Evolutionary conservation across 1,140 invertebrate species (phyloP), one percentile per base, ranked within the genome.

Genomic region (Sitodiplosis mosellana): DNA sequence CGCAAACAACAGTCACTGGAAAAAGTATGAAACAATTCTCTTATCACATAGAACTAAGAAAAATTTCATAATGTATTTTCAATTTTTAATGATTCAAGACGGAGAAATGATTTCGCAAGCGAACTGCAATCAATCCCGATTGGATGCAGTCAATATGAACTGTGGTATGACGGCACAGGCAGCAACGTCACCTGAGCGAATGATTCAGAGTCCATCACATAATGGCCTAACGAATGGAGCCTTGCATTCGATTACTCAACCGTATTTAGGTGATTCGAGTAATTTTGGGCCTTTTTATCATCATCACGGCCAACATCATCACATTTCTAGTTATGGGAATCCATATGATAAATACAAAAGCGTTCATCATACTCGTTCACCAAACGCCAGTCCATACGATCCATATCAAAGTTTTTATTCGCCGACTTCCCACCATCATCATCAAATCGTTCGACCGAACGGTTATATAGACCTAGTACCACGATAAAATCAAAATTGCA

Each of bases 201-300:
- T 38, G 12, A 17, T 14, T n/a, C 36, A 17, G 14, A n/a, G 17
- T 12, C 17, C 36, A 38, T 17, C 36, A 38, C 17, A 14, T n/a
- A 12, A 3, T 5, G 36, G 4, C 14, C 17, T 17, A 12, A 38
- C 27, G 10, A 21, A 43, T 18, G 33, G 10, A 10, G n/a, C n/a
- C 17, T 41, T 21, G 41, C 47, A 45, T 45, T 37, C 55, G 45
- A 59, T 69, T 18, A 57, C 58, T 0, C 69, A 70, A 41, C 64
- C 68, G 0, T 72, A 71, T 52, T 57, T 55, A 12, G 52, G 57
- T 8, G 70, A 72, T 47, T 59, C 69, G 47, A 68, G 69, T 40
- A 67, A 67, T 34, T 72, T 70, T 49, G 69, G 69, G 4, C 67
- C 70, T 2, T 65, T 71, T 27, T 72, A 70, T 58, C 68, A 69